Percentiles rank a stretch among this genome's conserved stretches.
Conservation (phyloP, 2,113 vertebrate genomes). For the Diglossa brunneiventris region DNA sequence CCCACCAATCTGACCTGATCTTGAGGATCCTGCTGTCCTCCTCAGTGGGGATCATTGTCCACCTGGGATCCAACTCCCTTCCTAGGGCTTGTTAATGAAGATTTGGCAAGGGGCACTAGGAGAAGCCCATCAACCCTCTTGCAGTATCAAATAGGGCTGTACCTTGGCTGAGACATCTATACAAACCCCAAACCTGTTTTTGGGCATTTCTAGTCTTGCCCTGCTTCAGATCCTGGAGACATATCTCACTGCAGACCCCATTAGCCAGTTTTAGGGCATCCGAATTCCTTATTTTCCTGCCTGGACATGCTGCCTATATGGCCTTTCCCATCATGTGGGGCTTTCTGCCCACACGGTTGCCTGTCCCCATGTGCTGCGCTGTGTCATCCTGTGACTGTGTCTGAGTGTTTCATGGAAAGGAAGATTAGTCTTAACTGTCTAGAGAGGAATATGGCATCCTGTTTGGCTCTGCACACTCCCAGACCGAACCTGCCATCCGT, state of each 20-base stretch:
- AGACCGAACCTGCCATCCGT: not conserved
- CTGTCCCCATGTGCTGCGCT: not conserved
- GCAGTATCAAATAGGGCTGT: not conserved
- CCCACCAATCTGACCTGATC: too few relatives aligned
- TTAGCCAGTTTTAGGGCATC: not conserved
- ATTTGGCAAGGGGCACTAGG: not conserved
- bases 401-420: not conserved
- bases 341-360: rapidly evolving
- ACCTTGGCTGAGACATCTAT: not conserved
- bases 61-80: not conserved
- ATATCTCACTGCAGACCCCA: not conserved
- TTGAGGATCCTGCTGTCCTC: not conserved
- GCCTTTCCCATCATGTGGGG: not conserved
- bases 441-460: not conserved
- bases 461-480: not conserved
- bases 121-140: not conserved
- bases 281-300: not conserved
- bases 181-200: not conserved
- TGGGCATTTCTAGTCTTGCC: not conserved
- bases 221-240: rapidly evolving
- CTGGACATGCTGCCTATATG: not conserved
- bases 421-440: not conserved
- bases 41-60: not conserved
- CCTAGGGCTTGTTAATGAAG: not conserved
- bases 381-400: rapidly evolving